These are phyloP conservation scores for Gobionotothen gibberifrons DNA, from an alignment of 2,797 vertebrate species.

Conservation along the genomic window DNA sequence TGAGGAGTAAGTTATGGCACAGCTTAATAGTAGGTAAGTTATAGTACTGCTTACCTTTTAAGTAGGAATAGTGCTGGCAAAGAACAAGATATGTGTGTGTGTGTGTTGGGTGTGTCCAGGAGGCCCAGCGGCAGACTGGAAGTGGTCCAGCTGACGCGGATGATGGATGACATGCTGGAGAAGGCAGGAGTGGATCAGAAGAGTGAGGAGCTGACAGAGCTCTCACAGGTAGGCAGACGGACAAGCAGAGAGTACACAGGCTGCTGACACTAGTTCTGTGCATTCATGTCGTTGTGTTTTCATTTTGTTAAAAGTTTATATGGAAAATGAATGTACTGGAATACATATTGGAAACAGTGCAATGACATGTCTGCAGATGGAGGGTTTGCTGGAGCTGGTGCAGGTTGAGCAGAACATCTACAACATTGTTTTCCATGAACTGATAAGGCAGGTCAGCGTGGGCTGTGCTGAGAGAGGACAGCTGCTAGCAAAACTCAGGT, in stretches of 20 bases:
- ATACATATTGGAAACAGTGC: not conserved
- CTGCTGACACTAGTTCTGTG: not conserved
- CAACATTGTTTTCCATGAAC: slow-evolving; percentile 91
- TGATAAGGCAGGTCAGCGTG: slow-evolving; percentile 92
- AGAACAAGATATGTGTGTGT: not conserved
- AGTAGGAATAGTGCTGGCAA: not conserved
- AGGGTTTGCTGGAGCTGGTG: slow-evolving; percentile 86
- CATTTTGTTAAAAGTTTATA: not conserved
- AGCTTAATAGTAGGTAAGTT: not conserved
- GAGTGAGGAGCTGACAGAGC: slow-evolving; percentile 77
- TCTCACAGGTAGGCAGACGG: slow-evolving; percentile 86
- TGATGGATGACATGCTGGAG: slow-evolving; percentile 92
- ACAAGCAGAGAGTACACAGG: not conserved
- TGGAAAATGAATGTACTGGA: not conserved
- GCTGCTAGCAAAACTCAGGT: slow-evolving; percentile 93
- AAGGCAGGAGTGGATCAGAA: slow-evolving; percentile 86
- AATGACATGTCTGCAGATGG: slow-evolving; percentile 83
- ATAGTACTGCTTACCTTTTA: not conserved
- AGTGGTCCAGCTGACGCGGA: slow-evolving; percentile 86
- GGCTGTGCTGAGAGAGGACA: slow-evolving; percentile 91
- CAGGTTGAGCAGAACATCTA: slow-evolving; percentile 92
- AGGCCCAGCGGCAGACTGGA: slow-evolving; percentile 89
- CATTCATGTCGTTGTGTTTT: not conserved
- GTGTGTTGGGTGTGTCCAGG: slow-evolving; percentile 70
- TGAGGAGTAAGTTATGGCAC: not conserved